Base-by-base conservation (phyloP, 2,888 invertebrate species). In the Orthosia cruda region DNA sequence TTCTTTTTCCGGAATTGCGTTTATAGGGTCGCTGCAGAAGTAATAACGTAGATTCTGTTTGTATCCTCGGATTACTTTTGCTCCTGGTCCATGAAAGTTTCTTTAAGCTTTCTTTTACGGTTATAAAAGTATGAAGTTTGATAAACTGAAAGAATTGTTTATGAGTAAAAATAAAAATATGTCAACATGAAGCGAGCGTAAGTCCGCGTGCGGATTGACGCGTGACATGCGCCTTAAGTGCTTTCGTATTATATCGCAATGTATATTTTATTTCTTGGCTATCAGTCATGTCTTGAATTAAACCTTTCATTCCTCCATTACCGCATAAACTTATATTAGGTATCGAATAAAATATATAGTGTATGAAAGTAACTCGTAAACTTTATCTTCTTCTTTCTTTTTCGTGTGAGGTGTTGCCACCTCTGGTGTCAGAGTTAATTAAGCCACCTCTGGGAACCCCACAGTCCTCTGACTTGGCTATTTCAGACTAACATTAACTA, bases 1-100 rank as follows among this genome's bases (percentile, higher is more conserved):
- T 93, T 93, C 90, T 91, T 88, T 90, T 91, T 83, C 88, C 83
- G 81, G 88, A 90, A 91, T 92, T 90, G 89, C 88, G 89, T 90
- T 91, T 86, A 78, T 71, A 84, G 85, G 81, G 79, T 77, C 62
- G 58, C 68, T 80, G 74, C 71, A 77, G 73, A 74, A 79, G 73
- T 78, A 74, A 85, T 87, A 83, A 62, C 32, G 77, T 55, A 26
- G 26, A 63, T 66, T 79, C 65, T 54, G 70, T 77, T 78, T 76
- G 32, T 84, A 71, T 78, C 47, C 23, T 26, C 12, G 32, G 50
- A 84, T 83, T 59, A 47, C 49, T 73, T 73, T 50, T 50, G 50
- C 20, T 49, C 16, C 7, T 49, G 20, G 13, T 26, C 23, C 9
- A 4, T 55, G 32, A 50, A 18, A n/a, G n/a, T n/a, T n/a, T n/a